phyloP scores from a whole-genome alignment of 2,888 invertebrate species.

The Orchesella flavescens region DNA sequence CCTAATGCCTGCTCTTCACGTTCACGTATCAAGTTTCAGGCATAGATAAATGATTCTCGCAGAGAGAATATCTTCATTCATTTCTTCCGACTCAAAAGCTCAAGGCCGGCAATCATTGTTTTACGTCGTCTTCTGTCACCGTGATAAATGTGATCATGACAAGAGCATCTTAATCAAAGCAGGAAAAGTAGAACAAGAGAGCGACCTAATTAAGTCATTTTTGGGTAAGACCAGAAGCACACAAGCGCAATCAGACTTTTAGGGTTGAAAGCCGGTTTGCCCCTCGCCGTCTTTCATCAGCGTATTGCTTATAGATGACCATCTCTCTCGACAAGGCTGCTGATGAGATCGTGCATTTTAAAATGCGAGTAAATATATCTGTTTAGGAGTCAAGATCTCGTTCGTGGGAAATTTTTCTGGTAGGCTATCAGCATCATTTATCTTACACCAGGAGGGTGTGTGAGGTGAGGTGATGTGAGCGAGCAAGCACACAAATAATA shows the following conservation, averaged over 20 bases:
- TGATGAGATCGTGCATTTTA: neutral
- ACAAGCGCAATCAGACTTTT: neutral
- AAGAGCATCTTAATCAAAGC: conserved; percentile 47
- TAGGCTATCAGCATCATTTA: conserved; percentile 7
- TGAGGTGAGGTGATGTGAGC: neutral
- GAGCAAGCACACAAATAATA: no score
- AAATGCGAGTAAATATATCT: neutral
- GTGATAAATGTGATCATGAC: conserved; percentile 55
- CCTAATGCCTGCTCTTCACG: neutral
- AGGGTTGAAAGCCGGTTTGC: neutral
- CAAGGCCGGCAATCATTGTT: conserved; percentile 21
- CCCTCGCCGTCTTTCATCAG: conserved; percentile 2
- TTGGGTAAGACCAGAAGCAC: conserved; percentile 34
- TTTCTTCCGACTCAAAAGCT: conserved; percentile 24
- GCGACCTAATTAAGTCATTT: conserved; percentile 50
- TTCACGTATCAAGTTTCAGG: conserved; percentile 29
- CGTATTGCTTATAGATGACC: conserved; percentile 13
- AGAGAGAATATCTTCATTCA: conserved; percentile 25
- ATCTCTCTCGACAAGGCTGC: neutral
- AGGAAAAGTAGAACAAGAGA: conserved; percentile 13
- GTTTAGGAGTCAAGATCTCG: conserved; percentile 30
- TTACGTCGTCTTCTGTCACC: conserved; percentile 33
- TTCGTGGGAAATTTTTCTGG: conserved; percentile 38
- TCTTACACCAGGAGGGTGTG: conserved; percentile 10
- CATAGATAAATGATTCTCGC: conserved; percentile 26